phyloP scores from a whole-genome alignment of 1,140 invertebrate genomes.

The Telenomus remus region DNA sequence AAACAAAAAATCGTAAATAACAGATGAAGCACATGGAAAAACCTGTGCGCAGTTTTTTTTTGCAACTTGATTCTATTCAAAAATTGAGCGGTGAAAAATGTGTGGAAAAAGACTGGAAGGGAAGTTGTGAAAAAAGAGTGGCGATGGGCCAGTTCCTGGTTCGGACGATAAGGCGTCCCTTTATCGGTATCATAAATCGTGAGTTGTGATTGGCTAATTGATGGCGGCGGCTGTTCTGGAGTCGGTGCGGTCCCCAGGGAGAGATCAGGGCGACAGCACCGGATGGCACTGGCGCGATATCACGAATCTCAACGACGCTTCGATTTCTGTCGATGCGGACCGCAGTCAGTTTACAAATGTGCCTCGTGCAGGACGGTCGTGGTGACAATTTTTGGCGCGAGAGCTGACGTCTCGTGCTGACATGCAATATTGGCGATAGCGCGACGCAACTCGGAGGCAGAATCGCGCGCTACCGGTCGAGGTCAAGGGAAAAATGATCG shows the following conservation, averaged over 20 bases:
- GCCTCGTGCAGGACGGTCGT: constrained; percentile 55
- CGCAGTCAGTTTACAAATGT: constrained; percentile 59
- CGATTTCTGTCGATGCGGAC: constrained; percentile 60
- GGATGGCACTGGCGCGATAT: constrained; percentile 72
- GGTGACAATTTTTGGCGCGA: constrained; percentile 6
- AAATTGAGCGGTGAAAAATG: background rate
- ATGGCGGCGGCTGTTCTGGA: constrained; percentile 58
- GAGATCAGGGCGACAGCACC: constrained; percentile 67
- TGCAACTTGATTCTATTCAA: too few species aligned
- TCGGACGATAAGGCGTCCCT: background rate
- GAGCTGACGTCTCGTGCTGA: too few species aligned
- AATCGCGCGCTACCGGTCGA: constrained; percentile 30
- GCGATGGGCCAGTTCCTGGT: constrained; percentile 13
- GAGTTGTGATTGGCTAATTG: constrained; percentile 60
- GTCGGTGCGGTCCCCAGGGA: constrained; percentile 66
- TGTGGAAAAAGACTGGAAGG: background rate
- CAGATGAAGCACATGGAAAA: constrained; percentile 21
- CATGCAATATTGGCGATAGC: constrained; percentile 1
- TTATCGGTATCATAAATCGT: constrained; percentile 60
- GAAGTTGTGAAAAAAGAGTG: constrained; percentile 17
- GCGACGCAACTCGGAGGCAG: constrained; percentile 12
- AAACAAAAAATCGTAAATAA: constrained; percentile 20
- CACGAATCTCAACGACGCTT: constrained; percentile 62
- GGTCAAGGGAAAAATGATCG: constrained; percentile 63
- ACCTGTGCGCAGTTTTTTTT: background rate